phyloP scores from a whole-genome alignment of 2,888 invertebrate species.

The Atrina japonica region DNA sequence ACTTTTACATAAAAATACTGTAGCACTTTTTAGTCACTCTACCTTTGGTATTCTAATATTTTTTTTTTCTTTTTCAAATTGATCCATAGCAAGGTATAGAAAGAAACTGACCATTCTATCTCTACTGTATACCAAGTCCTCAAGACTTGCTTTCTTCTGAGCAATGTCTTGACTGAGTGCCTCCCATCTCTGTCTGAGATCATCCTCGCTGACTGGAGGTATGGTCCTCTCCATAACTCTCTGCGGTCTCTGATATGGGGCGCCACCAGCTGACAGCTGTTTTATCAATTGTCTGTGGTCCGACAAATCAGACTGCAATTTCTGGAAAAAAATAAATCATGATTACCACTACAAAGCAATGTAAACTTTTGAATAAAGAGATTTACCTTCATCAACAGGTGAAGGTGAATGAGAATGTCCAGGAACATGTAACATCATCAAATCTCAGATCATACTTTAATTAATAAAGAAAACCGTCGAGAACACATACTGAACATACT shows the following conservation, averaged over 20 bases:
- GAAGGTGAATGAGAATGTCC: no score
- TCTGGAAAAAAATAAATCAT: conserved; percentile 57
- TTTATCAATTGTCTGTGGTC: conserved; percentile 68
- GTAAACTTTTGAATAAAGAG: no score
- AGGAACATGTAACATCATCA: no score
- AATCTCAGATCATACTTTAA: no score
- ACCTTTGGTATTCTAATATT: no score
- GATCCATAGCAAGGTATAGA: no score
- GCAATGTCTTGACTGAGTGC: conserved; percentile 61
- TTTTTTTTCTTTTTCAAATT: no score
- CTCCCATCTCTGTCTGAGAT: conserved; percentile 68
- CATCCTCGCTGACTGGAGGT: conserved; percentile 47
- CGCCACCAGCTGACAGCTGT: conserved; percentile 57
- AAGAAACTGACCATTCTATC: conserved; percentile 54
- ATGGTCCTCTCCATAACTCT: conserved; percentile 1
- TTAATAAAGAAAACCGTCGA: no score
- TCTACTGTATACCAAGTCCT: conserved; percentile 56
- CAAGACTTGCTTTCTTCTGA: conserved; percentile 66
- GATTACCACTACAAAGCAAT: background rate
- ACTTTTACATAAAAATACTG: no score
- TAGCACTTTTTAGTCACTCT: no score
- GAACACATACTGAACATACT: no score
- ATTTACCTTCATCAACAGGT: no score
- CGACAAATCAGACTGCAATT: conserved; percentile 65
- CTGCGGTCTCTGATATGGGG: conserved; percentile 43